phyloP scores from a whole-genome alignment of 2,888 invertebrate species.

The Aromia moschata region DNA sequence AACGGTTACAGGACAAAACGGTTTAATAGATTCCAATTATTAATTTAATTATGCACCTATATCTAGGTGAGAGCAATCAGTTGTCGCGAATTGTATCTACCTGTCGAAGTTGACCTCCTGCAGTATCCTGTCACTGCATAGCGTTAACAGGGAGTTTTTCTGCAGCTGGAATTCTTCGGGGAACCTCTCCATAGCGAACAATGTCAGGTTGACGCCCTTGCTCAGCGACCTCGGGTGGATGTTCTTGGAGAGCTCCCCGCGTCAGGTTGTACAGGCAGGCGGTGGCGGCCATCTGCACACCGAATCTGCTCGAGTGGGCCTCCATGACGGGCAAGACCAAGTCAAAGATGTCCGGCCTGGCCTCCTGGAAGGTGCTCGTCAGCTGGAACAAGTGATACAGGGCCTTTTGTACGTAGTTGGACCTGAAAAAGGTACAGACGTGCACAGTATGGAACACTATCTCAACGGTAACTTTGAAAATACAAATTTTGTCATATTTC shows the following conservation, averaged over 20 bases:
- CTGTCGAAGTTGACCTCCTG: conserved; percentile 74
- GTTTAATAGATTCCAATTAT: too few relatives aligned
- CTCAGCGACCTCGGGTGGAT: conserved; percentile 72
- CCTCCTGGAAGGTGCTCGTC: conserved; percentile 61
- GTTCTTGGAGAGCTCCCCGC: conserved; percentile 69
- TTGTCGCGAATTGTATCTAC: too few relatives aligned
- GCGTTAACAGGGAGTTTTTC: conserved; percentile 76
- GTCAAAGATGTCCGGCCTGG: conserved; percentile 72
- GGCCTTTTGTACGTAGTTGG: conserved; percentile 73
- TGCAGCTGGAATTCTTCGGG: conserved; percentile 75
- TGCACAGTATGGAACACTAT: neutral
- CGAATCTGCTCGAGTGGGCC: conserved; percentile 66
- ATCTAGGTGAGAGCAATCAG: too few relatives aligned
- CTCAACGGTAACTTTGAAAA: too few relatives aligned
- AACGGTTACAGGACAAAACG: too few relatives aligned
- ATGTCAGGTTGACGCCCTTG: conserved; percentile 70
- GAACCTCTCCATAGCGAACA: conserved; percentile 75
- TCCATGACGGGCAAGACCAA: conserved; percentile 65
- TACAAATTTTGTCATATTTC: too few relatives aligned
- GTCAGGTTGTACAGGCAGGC: conserved; percentile 80
- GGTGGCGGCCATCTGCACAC: conserved; percentile 79
- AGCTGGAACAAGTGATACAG: conserved; percentile 71
- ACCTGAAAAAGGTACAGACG: conserved; percentile 58
- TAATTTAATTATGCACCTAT: too few relatives aligned
- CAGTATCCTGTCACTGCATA: conserved; percentile 80